These are phyloP conservation scores for Chloroclysta siterata DNA, from an alignment of 2,888 invertebrate species.

Conservation along the genomic window DNA sequence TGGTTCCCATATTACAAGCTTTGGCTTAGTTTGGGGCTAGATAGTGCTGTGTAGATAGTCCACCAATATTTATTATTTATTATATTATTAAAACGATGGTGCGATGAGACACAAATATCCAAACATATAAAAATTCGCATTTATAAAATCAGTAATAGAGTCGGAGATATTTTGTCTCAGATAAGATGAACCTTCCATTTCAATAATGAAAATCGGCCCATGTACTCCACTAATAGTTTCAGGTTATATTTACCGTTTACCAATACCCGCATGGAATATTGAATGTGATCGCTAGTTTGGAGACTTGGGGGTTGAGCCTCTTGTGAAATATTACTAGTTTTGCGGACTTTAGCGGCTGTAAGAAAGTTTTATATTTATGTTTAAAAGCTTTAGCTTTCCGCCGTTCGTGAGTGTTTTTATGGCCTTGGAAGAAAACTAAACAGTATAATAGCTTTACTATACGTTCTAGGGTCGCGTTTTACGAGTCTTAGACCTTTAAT, in stretches of 20 bases:
- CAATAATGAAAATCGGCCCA: neutral
- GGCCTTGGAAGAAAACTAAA: conserved; percentile 2
- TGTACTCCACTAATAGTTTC: neutral
- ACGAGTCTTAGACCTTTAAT: neutral
- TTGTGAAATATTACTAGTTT: conserved; percentile 42
- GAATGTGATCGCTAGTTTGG: conserved; percentile 30
- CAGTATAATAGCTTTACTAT: neutral
- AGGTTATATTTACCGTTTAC: conserved; percentile 22
- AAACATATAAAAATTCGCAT: neutral
- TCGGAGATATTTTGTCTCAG: too few species aligned
- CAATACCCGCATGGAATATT: conserved; percentile 31
- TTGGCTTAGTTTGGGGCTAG: too few species aligned
- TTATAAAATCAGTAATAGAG: neutral
- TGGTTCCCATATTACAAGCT: too few species aligned
- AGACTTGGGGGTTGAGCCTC: conserved; percentile 15
- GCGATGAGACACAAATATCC: neutral
- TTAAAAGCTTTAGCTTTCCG: conserved; percentile 27
- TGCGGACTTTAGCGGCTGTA: conserved; percentile 21
- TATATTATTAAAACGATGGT: too few species aligned
- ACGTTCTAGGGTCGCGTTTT: conserved; percentile 5
- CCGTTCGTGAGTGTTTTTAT: conserved; percentile 20
- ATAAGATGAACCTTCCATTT: neutral
- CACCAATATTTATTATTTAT: too few species aligned
- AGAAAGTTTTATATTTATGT: conserved; percentile 40
- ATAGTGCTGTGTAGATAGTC: too few species aligned